These are phyloP conservation scores for Caradrina clavipalpis DNA, from an alignment of 2,888 invertebrate genomes.

Conservation along the genomic window DNA sequence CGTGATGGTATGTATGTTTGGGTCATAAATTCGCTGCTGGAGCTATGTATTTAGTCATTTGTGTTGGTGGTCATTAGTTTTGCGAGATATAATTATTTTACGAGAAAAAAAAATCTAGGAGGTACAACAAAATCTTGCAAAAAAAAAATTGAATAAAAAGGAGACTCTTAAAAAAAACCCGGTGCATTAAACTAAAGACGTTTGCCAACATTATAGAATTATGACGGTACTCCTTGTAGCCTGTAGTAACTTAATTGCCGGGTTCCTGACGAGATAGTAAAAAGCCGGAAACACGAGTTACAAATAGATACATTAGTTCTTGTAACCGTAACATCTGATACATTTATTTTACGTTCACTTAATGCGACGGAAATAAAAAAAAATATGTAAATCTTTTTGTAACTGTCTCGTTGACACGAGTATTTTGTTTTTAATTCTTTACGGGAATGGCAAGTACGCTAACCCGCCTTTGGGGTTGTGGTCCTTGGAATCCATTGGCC, in stretches of 20 bases:
- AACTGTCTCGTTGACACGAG: conserved; percentile 8
- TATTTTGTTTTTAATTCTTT: neutral
- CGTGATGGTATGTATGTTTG: too few relatives aligned
- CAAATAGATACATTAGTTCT: conserved; percentile 88
- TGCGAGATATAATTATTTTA: too few relatives aligned
- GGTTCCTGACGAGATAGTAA: conserved; percentile 67
- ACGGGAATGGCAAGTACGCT: too few relatives aligned
- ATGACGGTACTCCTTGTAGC: conserved; percentile 58
- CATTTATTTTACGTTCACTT: conserved; percentile 71
- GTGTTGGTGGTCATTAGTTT: too few relatives aligned
- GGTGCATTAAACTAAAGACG: too few relatives aligned
- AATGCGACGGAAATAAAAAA: conserved; percentile 60
- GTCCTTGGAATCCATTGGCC: neutral
- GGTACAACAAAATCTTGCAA: too few relatives aligned
- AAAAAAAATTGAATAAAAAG: too few relatives aligned
- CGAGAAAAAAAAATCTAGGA: too few relatives aligned
- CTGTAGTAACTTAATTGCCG: conserved; percentile 55
- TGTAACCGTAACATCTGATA: conserved; percentile 84
- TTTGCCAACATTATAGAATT: neutral
- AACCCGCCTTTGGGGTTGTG: neutral
- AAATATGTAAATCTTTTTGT: conserved; percentile 38
- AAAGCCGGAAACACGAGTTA: conserved; percentile 84
- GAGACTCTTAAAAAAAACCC: neutral
- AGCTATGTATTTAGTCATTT: too few relatives aligned
- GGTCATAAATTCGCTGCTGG: too few relatives aligned